These are phyloP conservation scores for Haliclona indistincta DNA, from an alignment of 37 sponge, comb jelly and placozoan genomes.

Conservation along the genomic window DNA sequence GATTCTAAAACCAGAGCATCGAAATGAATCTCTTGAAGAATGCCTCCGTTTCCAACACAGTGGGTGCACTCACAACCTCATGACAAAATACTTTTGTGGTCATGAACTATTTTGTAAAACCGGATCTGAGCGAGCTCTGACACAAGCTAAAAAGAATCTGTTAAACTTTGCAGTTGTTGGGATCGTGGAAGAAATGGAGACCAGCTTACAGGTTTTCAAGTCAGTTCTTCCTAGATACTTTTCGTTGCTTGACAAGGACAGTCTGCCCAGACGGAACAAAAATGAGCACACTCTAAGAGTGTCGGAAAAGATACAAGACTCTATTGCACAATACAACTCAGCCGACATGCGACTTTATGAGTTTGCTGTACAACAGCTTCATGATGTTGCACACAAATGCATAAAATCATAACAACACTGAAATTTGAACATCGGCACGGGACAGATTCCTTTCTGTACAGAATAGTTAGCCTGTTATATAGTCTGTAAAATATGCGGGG, in stretches of 20 bases:
- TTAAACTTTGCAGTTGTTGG: slow-evolving; percentile 68
- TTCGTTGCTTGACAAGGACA: neutral
- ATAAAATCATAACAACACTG: neutral
- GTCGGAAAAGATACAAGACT: slow-evolving; percentile 7
- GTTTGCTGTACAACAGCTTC: slow-evolving; percentile 46
- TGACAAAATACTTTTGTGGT: slow-evolving; percentile 93
- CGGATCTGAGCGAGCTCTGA: slow-evolving; percentile 51
- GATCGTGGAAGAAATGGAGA: slow-evolving; percentile 64
- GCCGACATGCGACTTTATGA: slow-evolving; percentile 74
- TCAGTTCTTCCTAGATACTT: slow-evolving; percentile 61
- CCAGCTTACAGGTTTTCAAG: slow-evolving; percentile 40
- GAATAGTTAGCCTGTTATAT: too few relatives aligned
- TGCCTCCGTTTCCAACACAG: slow-evolving; percentile 57
- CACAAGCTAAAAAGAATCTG: slow-evolving; percentile 63
- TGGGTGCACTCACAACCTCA: slow-evolving; percentile 72
- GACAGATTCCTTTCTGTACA: too few relatives aligned
- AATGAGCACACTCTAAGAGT: slow-evolving; percentile 19
- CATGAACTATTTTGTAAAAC: slow-evolving; percentile 55
- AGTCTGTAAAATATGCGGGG: too few relatives aligned
- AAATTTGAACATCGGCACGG: too few relatives aligned
- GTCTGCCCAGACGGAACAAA: slow-evolving; percentile 27
- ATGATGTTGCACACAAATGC: slow-evolving; percentile 24
- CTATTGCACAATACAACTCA: slow-evolving; percentile 45
- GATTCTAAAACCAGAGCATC: slow-evolving; percentile 34
- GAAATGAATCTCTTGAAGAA: slow-evolving; percentile 41